phyloP scores from a whole-genome alignment of 2,888 invertebrate genomes.

The Rhagonycha fulva region DNA sequence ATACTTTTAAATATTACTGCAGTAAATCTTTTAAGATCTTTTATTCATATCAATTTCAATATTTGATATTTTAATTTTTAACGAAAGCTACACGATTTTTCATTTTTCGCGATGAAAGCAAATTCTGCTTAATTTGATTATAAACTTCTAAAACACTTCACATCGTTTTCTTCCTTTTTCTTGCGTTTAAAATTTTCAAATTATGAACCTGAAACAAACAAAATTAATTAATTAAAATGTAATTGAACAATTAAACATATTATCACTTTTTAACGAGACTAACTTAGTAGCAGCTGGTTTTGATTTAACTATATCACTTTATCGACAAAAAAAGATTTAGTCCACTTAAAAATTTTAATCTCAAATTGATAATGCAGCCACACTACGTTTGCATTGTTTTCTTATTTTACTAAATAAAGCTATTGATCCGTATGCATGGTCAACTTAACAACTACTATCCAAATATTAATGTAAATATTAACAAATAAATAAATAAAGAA shows the following conservation, averaged over 20 bases:
- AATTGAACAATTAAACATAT: not conserved
- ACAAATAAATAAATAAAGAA: too few species aligned
- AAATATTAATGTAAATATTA: too few species aligned
- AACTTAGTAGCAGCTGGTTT: not conserved
- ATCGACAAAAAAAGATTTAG: not conserved
- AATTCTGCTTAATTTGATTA: not conserved
- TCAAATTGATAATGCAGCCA: not conserved
- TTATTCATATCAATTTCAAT: conserved; percentile 5
- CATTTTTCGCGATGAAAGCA: not conserved
- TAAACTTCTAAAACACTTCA: not conserved
- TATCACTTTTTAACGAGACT: not conserved
- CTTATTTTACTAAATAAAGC: not conserved
- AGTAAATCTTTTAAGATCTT: conserved; percentile 33
- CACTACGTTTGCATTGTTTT: not conserved
- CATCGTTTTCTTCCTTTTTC: not conserved
- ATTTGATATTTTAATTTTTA: not conserved
- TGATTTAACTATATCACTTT: not conserved
- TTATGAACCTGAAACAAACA: not conserved
- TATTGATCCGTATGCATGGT: not conserved
- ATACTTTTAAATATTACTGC: conserved; percentile 36
- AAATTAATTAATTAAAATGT: not conserved
- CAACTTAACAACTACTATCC: too few species aligned
- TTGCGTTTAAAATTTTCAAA: not conserved
- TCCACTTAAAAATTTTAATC: not conserved
- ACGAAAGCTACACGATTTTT: not conserved